These are phyloP conservation scores for Nettapus auritus DNA, from an alignment of 2,113 vertebrate species.

Conservation along the genomic window DNA sequence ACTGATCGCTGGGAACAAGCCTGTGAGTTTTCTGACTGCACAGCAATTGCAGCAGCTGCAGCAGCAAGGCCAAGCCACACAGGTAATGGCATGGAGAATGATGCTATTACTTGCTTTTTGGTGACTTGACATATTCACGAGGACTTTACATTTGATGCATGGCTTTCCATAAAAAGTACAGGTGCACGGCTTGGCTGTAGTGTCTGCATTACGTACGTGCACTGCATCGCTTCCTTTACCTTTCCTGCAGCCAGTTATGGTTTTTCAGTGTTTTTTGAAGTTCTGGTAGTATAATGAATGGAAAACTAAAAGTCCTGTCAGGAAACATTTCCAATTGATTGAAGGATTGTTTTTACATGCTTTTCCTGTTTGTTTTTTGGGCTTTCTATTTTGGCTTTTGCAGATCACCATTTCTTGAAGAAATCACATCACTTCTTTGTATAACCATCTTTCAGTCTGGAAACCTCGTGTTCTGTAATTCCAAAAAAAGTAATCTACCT, in stretches of 20 bases:
- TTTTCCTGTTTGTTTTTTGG: background rate
- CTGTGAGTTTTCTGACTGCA: conserved; percentile 95
- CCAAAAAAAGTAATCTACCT: background rate
- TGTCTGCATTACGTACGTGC: background rate
- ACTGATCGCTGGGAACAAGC: conserved; percentile 95
- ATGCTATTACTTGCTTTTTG: background rate
- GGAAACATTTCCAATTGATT: background rate
- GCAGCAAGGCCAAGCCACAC: conserved; percentile 96
- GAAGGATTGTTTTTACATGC: background rate
- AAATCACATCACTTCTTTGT: background rate
- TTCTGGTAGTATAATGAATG: background rate
- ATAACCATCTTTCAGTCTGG: background rate
- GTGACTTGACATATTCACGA: background rate
- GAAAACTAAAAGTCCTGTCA: background rate
- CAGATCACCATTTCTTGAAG: background rate
- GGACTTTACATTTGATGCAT: background rate
- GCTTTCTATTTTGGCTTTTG: background rate
- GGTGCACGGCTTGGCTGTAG: background rate
- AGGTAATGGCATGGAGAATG: conserved; percentile 75
- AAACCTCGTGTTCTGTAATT: background rate
- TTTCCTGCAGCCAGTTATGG: background rate
- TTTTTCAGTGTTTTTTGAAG: background rate
- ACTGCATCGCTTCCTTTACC: background rate
- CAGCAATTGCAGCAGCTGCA: conserved; percentile 98
- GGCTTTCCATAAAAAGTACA: background rate